Base-by-base conservation (phyloP, 2,888 invertebrate species). In the Pristionchus japonicus region DNA sequence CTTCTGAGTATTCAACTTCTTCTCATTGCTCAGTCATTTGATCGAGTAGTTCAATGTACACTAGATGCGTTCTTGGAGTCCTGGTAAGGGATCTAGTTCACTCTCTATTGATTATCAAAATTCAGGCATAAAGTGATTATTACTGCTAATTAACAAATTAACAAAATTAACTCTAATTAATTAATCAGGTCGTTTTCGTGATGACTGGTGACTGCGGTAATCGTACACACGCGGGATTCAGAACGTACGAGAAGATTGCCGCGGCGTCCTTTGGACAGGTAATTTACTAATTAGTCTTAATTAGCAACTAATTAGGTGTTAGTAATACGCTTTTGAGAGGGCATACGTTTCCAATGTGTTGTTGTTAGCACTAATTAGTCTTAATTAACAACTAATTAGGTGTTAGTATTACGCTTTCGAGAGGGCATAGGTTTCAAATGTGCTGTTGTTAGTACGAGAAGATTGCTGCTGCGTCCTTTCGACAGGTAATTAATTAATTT, bases 211-310 rank as follows among this genome's bases (percentile, higher is more conserved):
- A 96, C 91, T 97, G 97, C 94, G 96, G 96, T 52, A 96, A 96
- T 92, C 95, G 96, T 87, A 95, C 96, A 15, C 96, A 96, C 90
- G 96, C 96, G 0, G 96, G 96, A 0, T 97, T 96, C 94, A 95
- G 96, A 90, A 96, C 96, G n/a, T 97, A 96, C 94, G 96, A 96
- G 91, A 96, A 96, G 92, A 96, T 97, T 64, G 96, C 97, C 0
- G 96, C 96, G 0, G 96, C 96, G 4, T 96, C 96, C 90, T 96
- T 96, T 27, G 97, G 97, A 20, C 97, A 97, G 94, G 96, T 97
- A 87, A n/a, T n/a, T n/a, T 96, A 13, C 13, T 61, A n/a, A 17
- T 20, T 17, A 37, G 23, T 9, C 6, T 9, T 49, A 57, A 20
- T 13, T 6, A 13, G 9, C 3, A 23, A 57, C 20, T 13, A 17